Conservation (phyloP, 2,888 invertebrate genomes). For the Isotomurus palustris region DNA sequence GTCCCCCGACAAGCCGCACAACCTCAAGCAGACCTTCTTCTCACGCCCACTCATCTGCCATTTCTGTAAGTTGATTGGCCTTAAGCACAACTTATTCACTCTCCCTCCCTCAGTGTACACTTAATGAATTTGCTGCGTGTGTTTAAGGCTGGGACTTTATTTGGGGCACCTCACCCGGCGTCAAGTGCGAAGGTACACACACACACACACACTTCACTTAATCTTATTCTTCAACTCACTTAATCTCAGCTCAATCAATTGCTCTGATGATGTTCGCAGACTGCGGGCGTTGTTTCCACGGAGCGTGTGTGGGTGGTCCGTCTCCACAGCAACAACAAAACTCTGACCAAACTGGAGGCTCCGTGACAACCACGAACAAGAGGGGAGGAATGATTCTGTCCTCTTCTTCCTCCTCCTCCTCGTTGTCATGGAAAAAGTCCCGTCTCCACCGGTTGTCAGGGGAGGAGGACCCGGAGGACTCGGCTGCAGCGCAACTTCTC, state of each 20-base stretch:
- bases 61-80: slow-evolving; percentile 37
- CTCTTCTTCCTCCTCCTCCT: slow-evolving; percentile 13
- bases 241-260: no score
- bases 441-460: slow-evolving; percentile 22
- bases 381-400: slow-evolving; percentile 27
- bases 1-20: slow-evolving; percentile 16
- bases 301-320: slow-evolving; percentile 35
- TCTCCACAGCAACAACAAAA: no score
- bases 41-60: slow-evolving; percentile 38
- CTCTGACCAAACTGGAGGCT: no score
- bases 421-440: slow-evolving; percentile 10
- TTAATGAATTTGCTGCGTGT: background rate
- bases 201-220: background rate
- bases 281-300: slow-evolving; percentile 41
- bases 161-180: slow-evolving; percentile 59
- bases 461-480: slow-evolving; percentile 22
- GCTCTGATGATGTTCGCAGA: slow-evolving; percentile 21
- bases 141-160: slow-evolving; percentile 60
- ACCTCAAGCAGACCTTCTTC: slow-evolving; percentile 23
- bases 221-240: background rate
- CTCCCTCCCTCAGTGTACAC: background rate
- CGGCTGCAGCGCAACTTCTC: slow-evolving; percentile 15
- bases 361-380: no score
- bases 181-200: slow-evolving; percentile 58
- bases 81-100: background rate